These are phyloP conservation scores for Drosophila infuscata DNA, from an alignment of 2,888 invertebrate species.

Conservation along the genomic window DNA sequence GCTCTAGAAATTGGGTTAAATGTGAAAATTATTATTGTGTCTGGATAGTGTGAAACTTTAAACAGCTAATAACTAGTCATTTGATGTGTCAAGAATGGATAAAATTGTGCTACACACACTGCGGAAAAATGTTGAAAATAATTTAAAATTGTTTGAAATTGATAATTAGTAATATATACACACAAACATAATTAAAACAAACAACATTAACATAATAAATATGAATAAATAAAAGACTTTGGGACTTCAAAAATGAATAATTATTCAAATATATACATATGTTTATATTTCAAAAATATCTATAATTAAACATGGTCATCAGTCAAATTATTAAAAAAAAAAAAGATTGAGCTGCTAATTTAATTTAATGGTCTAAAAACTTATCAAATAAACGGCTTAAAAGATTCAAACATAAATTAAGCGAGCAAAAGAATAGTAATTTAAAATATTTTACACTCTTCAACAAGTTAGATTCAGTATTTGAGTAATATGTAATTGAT, in stretches of 20 bases:
- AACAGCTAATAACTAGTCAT: conserved; percentile 4
- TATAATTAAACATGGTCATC: too few relatives aligned
- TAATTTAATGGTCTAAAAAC: background rate
- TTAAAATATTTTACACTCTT: background rate
- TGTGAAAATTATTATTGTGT: conserved; percentile 55
- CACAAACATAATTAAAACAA: background rate
- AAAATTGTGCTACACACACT: conserved; percentile 6
- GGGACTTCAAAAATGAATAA: background rate
- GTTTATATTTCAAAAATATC: background rate
- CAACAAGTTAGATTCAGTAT: background rate
- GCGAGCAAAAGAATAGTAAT: background rate
- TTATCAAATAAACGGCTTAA: background rate
- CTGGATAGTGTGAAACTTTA: conserved; percentile 38
- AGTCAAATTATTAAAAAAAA: background rate
- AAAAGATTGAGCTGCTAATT: background rate
- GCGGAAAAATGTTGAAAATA: conserved; percentile 3
- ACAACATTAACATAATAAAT: background rate
- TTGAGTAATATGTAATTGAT: background rate
- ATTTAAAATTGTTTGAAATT: background rate
- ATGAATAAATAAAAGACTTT: background rate
- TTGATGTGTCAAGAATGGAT: conserved; percentile 26
- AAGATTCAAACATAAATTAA: background rate
- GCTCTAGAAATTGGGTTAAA: conserved; percentile 77
- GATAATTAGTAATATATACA: background rate
- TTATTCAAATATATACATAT: background rate